phyloP scores from a whole-genome alignment of 2,888 invertebrate genomes.

The Caradrina clavipalpis region DNA sequence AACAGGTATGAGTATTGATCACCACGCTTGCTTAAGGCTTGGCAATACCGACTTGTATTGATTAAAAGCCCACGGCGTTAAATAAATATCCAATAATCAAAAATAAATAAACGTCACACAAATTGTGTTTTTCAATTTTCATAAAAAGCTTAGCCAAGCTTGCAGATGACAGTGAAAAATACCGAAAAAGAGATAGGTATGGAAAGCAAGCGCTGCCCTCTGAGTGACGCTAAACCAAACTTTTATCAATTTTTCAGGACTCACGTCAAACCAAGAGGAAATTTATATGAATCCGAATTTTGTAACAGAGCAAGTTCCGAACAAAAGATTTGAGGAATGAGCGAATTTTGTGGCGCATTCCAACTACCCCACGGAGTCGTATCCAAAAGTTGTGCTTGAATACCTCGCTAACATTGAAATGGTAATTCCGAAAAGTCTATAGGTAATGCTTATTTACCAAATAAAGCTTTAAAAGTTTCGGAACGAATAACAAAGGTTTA shows the following conservation, averaged over 20 bases:
- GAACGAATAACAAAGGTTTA: conserved; percentile 42
- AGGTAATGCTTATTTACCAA: conserved; percentile 29
- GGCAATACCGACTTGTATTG: no score
- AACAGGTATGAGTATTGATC: no score
- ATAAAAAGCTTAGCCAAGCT: conserved; percentile 15
- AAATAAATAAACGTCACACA: no score
- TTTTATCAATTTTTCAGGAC: conserved; percentile 52
- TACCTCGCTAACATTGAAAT: conserved; percentile 19
- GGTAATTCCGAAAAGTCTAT: conserved; percentile 31
- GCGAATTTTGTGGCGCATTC: conserved; percentile 11
- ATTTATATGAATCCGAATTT: conserved; percentile 34
- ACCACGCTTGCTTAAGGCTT: no score
- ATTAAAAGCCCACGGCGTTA: no score
- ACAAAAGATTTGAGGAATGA: conserved; percentile 26
- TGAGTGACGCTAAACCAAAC: conserved; percentile 23
- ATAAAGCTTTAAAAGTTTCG: conserved; percentile 25
- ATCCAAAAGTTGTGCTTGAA: neutral
- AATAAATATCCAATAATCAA: no score
- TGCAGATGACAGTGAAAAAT: conserved; percentile 41
- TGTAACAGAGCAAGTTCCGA: conserved; percentile 26
- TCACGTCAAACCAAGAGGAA: conserved; percentile 15
- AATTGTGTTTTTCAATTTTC: conserved; percentile 4
- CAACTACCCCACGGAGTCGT: neutral
- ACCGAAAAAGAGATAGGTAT: neutral
- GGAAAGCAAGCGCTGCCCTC: conserved; percentile 7